Evolutionary conservation across 2,888 invertebrate genomes (phyloP).

Genomic region (Nephrotoma flavescens): DNA sequence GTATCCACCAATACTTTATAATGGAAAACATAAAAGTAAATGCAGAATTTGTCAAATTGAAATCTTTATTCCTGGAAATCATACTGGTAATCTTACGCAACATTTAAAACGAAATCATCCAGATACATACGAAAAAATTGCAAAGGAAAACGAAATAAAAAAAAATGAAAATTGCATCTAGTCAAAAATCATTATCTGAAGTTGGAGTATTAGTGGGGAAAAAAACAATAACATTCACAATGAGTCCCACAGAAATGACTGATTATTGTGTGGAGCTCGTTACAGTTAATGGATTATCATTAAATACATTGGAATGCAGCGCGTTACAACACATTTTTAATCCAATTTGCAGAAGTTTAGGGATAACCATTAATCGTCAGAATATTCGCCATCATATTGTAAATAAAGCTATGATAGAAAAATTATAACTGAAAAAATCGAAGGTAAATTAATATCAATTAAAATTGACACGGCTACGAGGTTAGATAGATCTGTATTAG

Average conservation of each 20-base stretch:
- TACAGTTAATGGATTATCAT: not conserved
- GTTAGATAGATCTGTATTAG: conserved; percentile 5
- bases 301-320: not conserved
- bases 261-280: not conserved
- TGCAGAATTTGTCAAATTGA: not conserved
- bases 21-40: not conserved
- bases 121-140: not conserved
- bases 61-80: not conserved
- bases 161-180: not conserved
- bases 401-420: not conserved
- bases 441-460: not conserved
- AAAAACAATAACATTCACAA: not conserved
- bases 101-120: not conserved
- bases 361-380: conserved; percentile 1
- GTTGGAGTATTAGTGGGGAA: too few relatives aligned
- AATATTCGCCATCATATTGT: not conserved
- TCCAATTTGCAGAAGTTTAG: not conserved
- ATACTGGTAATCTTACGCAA: not conserved
- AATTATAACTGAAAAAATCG: not conserved
- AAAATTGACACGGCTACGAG: conserved; percentile 4
- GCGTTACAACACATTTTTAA: not conserved
- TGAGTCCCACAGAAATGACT: not conserved
- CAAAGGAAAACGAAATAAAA: not conserved
- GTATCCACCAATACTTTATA: not conserved
- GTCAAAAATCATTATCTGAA: too few relatives aligned